These are phyloP conservation scores for Leucoma salicis DNA, from an alignment of 2,888 invertebrate genomes.

Conservation along the genomic window DNA sequence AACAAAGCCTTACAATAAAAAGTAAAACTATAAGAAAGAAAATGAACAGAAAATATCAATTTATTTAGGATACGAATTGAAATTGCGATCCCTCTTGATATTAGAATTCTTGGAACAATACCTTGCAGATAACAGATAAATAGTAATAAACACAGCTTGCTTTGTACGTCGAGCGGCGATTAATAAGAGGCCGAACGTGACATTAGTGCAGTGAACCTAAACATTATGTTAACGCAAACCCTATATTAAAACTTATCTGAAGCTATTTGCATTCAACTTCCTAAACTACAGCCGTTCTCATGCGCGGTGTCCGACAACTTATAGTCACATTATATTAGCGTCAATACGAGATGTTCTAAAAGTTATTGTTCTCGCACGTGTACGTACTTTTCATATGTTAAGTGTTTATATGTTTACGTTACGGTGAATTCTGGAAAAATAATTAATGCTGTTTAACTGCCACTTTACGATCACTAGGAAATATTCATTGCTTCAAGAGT, in stretches of 20 bases:
- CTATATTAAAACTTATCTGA: conserved; percentile 79
- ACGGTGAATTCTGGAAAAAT: conserved; percentile 24
- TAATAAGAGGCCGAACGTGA: conserved; percentile 79
- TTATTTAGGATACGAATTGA: conserved; percentile 20
- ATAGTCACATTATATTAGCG: conserved; percentile 35
- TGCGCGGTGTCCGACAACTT: conserved; percentile 32
- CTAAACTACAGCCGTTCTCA: conserved; percentile 58
- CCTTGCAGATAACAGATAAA: conserved; percentile 47
- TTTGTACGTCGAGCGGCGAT: conserved; percentile 64
- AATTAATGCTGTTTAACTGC: conserved; percentile 20
- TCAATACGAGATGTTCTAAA: conserved; percentile 28
- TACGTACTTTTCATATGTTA: conserved; percentile 29
- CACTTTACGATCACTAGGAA: conserved; percentile 13
- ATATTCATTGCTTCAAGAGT: too few relatives aligned
- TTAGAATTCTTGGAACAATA: conserved; percentile 36
- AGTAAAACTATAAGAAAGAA: too few relatives aligned
- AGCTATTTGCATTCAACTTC: conserved; percentile 78
- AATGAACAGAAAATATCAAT: background rate
- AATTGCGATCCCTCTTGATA: conserved; percentile 30
- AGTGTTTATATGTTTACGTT: conserved; percentile 31
- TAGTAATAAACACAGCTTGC: conserved; percentile 52
- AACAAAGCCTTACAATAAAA: too few relatives aligned
- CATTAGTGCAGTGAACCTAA: conserved; percentile 74
- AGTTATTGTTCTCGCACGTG: conserved; percentile 33
- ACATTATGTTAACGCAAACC: conserved; percentile 68